Evolutionary conservation across 2,113 vertebrate species (phyloP).

Genomic region (Puntigrus tetrazona): DNA sequence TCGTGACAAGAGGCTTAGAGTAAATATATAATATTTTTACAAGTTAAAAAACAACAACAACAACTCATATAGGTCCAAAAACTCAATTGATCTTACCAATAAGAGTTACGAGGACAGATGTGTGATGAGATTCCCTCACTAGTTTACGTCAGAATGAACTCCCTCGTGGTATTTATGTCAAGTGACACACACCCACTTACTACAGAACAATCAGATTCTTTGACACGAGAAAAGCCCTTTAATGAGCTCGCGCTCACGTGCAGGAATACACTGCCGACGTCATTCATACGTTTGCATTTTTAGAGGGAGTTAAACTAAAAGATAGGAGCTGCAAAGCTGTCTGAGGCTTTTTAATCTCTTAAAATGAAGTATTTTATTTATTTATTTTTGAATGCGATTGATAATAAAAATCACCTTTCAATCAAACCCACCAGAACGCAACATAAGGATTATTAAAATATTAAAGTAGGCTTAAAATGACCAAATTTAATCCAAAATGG

Average conservation of each 20-base stretch:
- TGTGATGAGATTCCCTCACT: constrained; percentile 29
- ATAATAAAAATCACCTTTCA: too few species aligned
- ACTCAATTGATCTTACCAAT: not conserved
- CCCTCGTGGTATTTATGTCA: constrained; percentile 70
- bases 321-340: not conserved
- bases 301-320: not conserved
- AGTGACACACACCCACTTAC: constrained; percentile 77
- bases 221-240: constrained; percentile 35
- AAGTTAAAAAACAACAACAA: not conserved
- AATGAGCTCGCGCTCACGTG: constrained; percentile 42
- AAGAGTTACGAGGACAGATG: constrained; percentile 35
- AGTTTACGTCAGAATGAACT: constrained; percentile 34
- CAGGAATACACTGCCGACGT: not conserved
- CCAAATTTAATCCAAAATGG: too few species aligned
- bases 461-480: not conserved
- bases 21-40: not conserved
- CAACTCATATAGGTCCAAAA: not conserved
- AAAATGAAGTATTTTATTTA: too few species aligned
- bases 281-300: constrained; percentile 3
- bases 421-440: too few species aligned
- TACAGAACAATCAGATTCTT: not conserved
- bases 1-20: not conserved
- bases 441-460: not conserved
- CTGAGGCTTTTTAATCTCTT: too few species aligned
- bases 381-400: too few species aligned